Evolutionary conservation across 2,113 vertebrate genomes (phyloP).

Genomic region (Myotis brandtii): DNA sequence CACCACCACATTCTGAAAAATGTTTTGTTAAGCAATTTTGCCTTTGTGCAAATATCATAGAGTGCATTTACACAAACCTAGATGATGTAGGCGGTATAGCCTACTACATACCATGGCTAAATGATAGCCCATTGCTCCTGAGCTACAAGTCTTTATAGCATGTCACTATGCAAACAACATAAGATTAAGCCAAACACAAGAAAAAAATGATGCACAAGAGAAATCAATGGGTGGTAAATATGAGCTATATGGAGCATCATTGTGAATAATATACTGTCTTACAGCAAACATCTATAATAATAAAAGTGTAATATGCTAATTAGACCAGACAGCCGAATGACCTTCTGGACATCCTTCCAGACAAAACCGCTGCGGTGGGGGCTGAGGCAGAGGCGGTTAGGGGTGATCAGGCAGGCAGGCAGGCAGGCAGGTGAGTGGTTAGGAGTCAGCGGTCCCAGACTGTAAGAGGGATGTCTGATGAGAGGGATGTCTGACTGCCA

Average conservation of each 20-base stretch:
- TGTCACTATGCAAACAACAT: neutral
- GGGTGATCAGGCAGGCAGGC: too few relatives aligned
- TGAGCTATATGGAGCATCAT: neutral
- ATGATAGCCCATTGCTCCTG: too few relatives aligned
- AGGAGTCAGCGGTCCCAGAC: too few relatives aligned
- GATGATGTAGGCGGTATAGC: neutral
- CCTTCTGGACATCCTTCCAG: too few relatives aligned
- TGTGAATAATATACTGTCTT: neutral
- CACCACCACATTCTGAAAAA: neutral
- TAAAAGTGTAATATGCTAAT: too few relatives aligned
- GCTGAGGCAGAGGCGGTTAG: too few relatives aligned
- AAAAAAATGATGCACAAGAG: neutral
- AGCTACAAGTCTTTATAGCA: neutral
- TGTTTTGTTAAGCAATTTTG: neutral
- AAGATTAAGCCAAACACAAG: neutral
- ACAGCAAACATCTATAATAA: neutral
- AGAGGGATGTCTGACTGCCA: too few relatives aligned
- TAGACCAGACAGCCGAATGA: too few relatives aligned
- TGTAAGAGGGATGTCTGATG: too few relatives aligned
- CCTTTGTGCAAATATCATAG: neutral
- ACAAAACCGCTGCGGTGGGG: rapidly evolving
- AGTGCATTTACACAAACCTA: neutral
- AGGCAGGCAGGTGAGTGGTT: too few relatives aligned
- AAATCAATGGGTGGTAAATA: too few relatives aligned
- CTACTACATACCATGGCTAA: neutral